Conservation (phyloP, 2,888 invertebrate genomes). For the Mystacides longicornis region DNA sequence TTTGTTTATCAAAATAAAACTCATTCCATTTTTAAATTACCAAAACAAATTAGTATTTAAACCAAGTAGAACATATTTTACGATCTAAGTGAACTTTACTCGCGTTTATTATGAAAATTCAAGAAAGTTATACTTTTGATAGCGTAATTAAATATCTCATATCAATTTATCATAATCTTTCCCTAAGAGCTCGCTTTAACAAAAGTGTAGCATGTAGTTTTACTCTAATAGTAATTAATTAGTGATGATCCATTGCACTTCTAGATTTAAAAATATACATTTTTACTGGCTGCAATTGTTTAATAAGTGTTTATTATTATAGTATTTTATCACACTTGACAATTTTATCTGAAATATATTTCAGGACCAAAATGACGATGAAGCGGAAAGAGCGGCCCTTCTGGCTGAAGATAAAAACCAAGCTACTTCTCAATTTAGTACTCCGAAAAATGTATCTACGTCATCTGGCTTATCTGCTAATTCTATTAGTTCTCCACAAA, state of each 20-base stretch:
- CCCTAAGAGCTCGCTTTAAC: too few species aligned
- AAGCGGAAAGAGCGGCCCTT: slow-evolving; percentile 50
- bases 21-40: too few species aligned
- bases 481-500: slow-evolving; percentile 47
- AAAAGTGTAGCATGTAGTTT: too few species aligned
- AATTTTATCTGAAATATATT: background rate
- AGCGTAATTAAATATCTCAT: too few species aligned
- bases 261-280: background rate
- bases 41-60: too few species aligned
- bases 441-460: slow-evolving; percentile 28
- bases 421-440: slow-evolving; percentile 39
- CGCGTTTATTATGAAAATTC: too few species aligned
- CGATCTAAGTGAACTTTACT: too few species aligned
- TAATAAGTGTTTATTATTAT: background rate
- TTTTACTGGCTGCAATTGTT: too few species aligned
- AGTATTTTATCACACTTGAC: background rate
- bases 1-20: slow-evolving; percentile 8
- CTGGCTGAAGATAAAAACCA: slow-evolving; percentile 42
- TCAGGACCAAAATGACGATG: slow-evolving; percentile 51
- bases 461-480: slow-evolving; percentile 28
- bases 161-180: too few species aligned
- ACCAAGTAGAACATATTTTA: too few species aligned
- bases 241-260: background rate
- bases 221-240: too few species aligned
- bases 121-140: too few species aligned